Evolutionary conservation across 2,797 vertebrate genomes (phyloP).

Genomic region (Rhabdomys pumilio): DNA sequence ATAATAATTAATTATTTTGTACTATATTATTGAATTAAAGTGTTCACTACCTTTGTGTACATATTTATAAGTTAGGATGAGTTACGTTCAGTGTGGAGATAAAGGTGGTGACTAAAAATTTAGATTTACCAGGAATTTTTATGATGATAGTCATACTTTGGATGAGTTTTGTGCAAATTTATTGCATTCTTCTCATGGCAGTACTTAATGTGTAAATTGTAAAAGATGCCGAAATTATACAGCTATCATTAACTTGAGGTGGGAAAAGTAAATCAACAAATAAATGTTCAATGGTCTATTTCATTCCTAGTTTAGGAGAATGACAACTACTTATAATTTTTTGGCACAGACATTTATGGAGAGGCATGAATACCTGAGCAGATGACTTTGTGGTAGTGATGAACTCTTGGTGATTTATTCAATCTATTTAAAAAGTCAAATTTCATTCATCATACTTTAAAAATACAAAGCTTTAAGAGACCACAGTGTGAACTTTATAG

Average conservation of each 20-base stretch:
- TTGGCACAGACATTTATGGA: constrained; percentile 68
- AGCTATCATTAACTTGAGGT: constrained; percentile 43
- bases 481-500: background rate
- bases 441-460: constrained; percentile 22
- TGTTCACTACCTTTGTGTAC: background rate
- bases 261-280: constrained; percentile 60
- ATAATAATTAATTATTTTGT: background rate
- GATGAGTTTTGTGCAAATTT: constrained; percentile 72
- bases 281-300: constrained; percentile 69
- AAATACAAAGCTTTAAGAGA: background rate
- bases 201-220: constrained; percentile 64
- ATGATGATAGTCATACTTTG: constrained; percentile 66
- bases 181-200: constrained; percentile 47
- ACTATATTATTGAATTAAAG: background rate
- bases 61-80: background rate
- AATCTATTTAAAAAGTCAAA: background rate
- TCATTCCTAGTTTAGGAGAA: constrained; percentile 48
- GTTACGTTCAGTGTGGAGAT: background rate
- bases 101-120: background rate
- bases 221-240: constrained; percentile 53
- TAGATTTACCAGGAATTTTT: constrained; percentile 58
- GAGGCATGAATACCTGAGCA: constrained; percentile 19
- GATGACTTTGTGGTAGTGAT: background rate
- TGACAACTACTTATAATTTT: constrained; percentile 50
- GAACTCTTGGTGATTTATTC: constrained; percentile 20